Conservation (phyloP, 2,113 vertebrate species). For the Rhegmatorhina hoffmannsi region DNA sequence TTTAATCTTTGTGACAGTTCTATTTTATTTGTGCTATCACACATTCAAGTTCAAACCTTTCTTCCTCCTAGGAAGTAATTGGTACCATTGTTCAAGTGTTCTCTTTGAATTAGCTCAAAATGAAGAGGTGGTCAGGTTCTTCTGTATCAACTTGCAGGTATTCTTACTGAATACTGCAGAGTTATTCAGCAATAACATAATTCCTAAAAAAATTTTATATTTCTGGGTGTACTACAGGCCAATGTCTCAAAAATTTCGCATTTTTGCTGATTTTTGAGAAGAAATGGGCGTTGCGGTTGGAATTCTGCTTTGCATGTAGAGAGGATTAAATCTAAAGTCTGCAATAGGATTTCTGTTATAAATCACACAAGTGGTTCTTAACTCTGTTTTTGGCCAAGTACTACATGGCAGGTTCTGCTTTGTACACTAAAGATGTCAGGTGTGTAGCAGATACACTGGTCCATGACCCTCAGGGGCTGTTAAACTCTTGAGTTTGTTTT, state of each 20-base stretch:
- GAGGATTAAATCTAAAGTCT: not conserved
- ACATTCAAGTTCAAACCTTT: not conserved
- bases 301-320: not conserved
- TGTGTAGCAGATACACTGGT: not conserved
- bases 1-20: not conserved
- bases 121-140: not conserved
- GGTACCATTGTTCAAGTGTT: not conserved
- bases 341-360: not conserved
- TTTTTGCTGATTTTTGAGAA: not conserved
- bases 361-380: fast-evolving
- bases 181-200: not conserved
- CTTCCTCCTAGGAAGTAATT: not conserved
- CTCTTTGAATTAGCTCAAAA: not conserved
- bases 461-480: not conserved
- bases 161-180: not conserved
- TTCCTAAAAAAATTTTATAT: not conserved
- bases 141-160: not conserved
- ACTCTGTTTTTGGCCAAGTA: not conserved
- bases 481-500: not conserved
- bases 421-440: not conserved
- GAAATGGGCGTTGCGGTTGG: not conserved
- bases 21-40: not conserved
- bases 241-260: not conserved
- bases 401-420: not conserved
- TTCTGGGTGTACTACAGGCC: not conserved